Evolutionary conservation across 2,113 vertebrate species (phyloP).

Genomic region (Stegostoma tigrinum): DNA sequence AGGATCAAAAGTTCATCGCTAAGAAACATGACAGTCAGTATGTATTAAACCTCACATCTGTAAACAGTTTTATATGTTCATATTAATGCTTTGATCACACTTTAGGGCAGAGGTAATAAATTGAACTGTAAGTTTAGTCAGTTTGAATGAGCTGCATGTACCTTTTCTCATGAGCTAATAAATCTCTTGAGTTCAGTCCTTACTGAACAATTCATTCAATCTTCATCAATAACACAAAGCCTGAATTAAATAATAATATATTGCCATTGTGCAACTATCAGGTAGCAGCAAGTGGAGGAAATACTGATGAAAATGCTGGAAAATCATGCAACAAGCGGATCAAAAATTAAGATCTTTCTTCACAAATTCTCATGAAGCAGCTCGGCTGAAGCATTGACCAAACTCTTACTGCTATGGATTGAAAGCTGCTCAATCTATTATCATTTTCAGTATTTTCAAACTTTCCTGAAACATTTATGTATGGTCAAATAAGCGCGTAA

Average conservation of each 20-base stretch:
- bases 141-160: background rate
- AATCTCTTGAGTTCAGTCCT: background rate
- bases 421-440: background rate
- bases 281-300: background rate
- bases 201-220: background rate
- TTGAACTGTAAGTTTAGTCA: background rate
- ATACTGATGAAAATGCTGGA: background rate
- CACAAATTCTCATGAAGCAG: background rate
- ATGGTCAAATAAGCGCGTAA: background rate
- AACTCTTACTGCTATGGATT: background rate
- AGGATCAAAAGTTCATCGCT: background rate
- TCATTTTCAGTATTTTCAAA: background rate
- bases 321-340: background rate
- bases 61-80: background rate
- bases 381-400: background rate
- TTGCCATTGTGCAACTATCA: background rate
- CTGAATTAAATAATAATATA: background rate
- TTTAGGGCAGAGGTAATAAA: background rate
- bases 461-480: background rate
- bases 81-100: background rate
- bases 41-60: background rate
- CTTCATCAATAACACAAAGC: background rate
- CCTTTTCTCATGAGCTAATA: background rate
- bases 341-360: conserved; percentile 12
- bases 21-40: background rate